Percentiles rank a stretch among this genome's conserved stretches.
These are phyloP conservation scores for Eristalis arbustorum DNA, from an alignment of 2,888 invertebrate species.

Conservation along the genomic window DNA sequence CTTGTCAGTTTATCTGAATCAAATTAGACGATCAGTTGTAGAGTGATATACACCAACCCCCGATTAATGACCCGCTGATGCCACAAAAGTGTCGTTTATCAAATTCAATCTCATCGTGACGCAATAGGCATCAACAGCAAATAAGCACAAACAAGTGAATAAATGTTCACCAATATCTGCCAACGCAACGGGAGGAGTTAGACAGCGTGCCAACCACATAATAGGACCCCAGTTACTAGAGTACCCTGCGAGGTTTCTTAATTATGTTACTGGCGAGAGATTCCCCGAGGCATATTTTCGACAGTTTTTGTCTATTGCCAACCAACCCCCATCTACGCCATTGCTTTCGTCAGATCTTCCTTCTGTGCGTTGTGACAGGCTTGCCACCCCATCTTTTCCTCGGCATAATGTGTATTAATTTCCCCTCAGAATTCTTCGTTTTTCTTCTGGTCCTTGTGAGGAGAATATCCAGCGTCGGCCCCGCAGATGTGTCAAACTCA, in stretches of 20 bases:
- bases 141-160: slow-evolving; percentile 41
- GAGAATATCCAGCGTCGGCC: slow-evolving; percentile 13
- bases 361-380: background rate
- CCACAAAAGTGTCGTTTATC: slow-evolving; percentile 27
- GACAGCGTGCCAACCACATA: slow-evolving; percentile 7
- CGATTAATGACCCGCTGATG: background rate
- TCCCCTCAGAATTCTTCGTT: slow-evolving; percentile 28
- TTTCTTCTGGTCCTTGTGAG: background rate
- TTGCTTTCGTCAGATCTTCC: slow-evolving; percentile 19
- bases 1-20: too few species aligned
- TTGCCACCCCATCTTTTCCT: background rate
- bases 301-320: slow-evolving; percentile 35
- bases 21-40: too few species aligned
- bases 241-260: slow-evolving; percentile 28
- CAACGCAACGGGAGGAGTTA: background rate
- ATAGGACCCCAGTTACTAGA: background rate
- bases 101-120: slow-evolving; percentile 27
- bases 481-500: slow-evolving; percentile 12
- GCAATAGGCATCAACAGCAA: slow-evolving; percentile 22
- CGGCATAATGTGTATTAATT: slow-evolving; percentile 46
- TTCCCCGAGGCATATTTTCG: slow-evolving; percentile 48
- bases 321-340: background rate
- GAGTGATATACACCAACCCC: too few species aligned
- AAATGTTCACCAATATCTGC: slow-evolving; percentile 6
- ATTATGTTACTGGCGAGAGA: slow-evolving; percentile 34